phyloP scores from a whole-genome alignment of 2,888 invertebrate genomes.

The Torymus texanus region DNA sequence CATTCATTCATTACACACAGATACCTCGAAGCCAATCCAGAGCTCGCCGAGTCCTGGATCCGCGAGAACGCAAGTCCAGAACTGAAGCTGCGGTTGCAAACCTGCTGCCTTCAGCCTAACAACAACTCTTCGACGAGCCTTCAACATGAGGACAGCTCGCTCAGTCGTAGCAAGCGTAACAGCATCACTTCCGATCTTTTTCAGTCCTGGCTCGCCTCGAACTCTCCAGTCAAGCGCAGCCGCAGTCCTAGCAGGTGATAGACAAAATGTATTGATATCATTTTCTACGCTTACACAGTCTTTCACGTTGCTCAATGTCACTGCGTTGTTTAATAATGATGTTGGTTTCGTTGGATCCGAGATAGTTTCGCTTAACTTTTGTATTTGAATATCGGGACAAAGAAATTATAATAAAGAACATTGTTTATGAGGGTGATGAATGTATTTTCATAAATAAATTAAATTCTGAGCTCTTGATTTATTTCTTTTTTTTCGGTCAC shows the following conservation, averaged over 20 bases:
- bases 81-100: slow-evolving; percentile 79
- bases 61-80: slow-evolving; percentile 84
- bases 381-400: too few species aligned
- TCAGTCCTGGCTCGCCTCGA: slow-evolving; percentile 88
- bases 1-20: slow-evolving; percentile 55
- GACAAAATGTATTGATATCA: background rate
- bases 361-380: too few species aligned
- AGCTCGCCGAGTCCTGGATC: slow-evolving; percentile 85
- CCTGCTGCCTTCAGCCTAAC: slow-evolving; percentile 56
- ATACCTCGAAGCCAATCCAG: slow-evolving; percentile 80
- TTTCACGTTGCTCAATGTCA: too few species aligned
- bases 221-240: slow-evolving; percentile 82
- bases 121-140: slow-evolving; percentile 75
- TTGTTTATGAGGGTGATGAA: too few species aligned
- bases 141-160: slow-evolving; percentile 73
- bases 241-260: slow-evolving; percentile 72
- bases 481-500: too few species aligned
- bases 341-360: too few species aligned
- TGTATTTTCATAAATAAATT: too few species aligned
- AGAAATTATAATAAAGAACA: too few species aligned
- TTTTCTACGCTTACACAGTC: too few species aligned
- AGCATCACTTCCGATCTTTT: slow-evolving; percentile 90
- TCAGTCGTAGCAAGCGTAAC: slow-evolving; percentile 76
- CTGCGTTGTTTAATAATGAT: too few species aligned
- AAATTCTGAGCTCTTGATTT: too few species aligned